These are phyloP conservation scores for Brotogeris chrysoptera DNA, from an alignment of 2,797 vertebrate genomes.

Conservation along the genomic window DNA sequence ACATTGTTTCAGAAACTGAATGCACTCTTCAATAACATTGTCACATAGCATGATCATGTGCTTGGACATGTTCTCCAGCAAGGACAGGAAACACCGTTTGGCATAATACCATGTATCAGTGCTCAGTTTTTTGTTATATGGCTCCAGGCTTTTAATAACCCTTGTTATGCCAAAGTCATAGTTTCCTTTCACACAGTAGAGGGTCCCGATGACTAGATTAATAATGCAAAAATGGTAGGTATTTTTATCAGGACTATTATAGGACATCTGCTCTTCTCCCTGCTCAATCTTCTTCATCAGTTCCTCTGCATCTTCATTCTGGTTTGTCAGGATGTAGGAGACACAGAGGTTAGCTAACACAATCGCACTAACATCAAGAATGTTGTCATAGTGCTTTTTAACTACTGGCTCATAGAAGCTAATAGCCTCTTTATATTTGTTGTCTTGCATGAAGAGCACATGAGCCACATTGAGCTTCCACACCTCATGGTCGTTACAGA, in stretches of 20 bases:
- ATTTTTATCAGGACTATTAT: constrained; percentile 90
- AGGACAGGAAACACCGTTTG: constrained; percentile 93
- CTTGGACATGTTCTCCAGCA: constrained; percentile 96
- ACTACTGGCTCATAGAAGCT: constrained; percentile 95
- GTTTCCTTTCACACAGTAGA: constrained; percentile 96
- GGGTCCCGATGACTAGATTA: constrained; percentile 95
- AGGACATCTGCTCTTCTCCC: constrained; percentile 93
- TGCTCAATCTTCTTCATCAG: constrained; percentile 94
- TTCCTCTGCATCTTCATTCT: constrained; percentile 95
- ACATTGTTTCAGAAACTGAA: constrained; percentile 94
- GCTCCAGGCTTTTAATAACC: constrained; percentile 96
- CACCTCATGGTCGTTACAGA: constrained; percentile 91
- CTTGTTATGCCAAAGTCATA: constrained; percentile 96
- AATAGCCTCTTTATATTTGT: constrained; percentile 95
- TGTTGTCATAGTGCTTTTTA: constrained; percentile 92
- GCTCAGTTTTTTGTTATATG: constrained; percentile 94
- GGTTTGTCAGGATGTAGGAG: constrained; percentile 95
- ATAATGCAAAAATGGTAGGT: constrained; percentile 96
- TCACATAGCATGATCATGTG: constrained; percentile 91
- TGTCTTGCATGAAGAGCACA: constrained; percentile 96
- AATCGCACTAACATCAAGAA: constrained; percentile 91
- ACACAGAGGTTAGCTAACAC: constrained; percentile 96
- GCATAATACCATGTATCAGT: constrained; percentile 97
- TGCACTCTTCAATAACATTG: constrained; percentile 86
- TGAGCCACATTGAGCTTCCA: constrained; percentile 97